Evolutionary conservation across 2,888 invertebrate species (phyloP), one percentile per base, ranked within the genome.

Genomic region (Spisula solida): DNA sequence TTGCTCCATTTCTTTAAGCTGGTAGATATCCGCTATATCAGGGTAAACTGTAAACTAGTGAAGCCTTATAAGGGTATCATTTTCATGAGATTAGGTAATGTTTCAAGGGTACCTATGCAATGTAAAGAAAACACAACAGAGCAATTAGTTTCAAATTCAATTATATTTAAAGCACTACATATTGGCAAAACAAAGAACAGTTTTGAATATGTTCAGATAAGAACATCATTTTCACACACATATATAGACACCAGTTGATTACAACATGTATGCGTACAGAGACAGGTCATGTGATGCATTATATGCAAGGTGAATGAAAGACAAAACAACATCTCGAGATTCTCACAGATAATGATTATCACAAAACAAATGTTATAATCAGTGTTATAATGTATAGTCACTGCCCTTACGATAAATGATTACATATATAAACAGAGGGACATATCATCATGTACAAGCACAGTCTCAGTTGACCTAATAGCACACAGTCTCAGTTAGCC

Each of bases 151-250:
- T 75, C 34, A 75, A 34, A 25, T 75, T 75, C 31, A 75, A 75
- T 75, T 75, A 34, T 75, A 75, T 75, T 75, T 75, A 75, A 75
- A 75, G 75, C 75, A 75, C 75, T 75, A 75, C 75, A 75, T 75
- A 75, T 75, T 75, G 75, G 75, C 75, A 75, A 70, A 75, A 75
- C 75, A 75, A 75, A 75, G 31, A 75, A 75, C 75, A 75, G 25
- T 75, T 31, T 34, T 75, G 31, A 75, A 75, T 31, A 31, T 75
- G 34, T 31, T 75, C 16, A 4, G 34, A 75, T 25, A 70, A 75
- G 18, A 34, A 75, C 29, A 31, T 31, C 25, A 66, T 25, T 25
- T 66, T 10, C 60, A 25, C 60, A 66, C 60, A 18, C 34, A 75
- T 25, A 75, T 25, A 34, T 75, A 41, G 41, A 41, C 8, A 75